A percentile compares a stretch with the other conserved stretches of the same genome.
These are phyloP conservation scores for Riptortus pedestris DNA, from an alignment of 1,140 invertebrate species.

Conservation along the genomic window DNA sequence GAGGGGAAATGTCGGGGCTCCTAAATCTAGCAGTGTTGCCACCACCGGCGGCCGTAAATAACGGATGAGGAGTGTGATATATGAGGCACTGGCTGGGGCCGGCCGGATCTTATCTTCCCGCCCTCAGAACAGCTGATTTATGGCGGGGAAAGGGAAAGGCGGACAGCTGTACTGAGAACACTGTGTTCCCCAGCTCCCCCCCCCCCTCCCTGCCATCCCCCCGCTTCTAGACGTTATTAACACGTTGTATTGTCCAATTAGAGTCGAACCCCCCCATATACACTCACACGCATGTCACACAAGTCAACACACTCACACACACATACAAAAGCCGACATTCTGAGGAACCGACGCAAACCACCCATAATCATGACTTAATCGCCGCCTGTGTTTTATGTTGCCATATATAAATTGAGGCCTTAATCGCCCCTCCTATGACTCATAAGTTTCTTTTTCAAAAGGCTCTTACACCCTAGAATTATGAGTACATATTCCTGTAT, in stretches of 20 bases:
- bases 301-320: no score
- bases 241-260: neutral
- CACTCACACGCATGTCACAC: neutral
- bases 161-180: conserved; percentile 15
- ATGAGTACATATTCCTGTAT: no score
- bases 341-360: no score
- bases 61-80: conserved; percentile 14
- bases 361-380: no score
- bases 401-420: no score
- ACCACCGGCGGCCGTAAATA: conserved; percentile 3
- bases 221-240: neutral
- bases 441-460: no score
- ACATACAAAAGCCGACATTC: no score
- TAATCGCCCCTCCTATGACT: no score
- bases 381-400: no score
- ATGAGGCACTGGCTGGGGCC: conserved; percentile 9
- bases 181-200: neutral
- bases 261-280: neutral
- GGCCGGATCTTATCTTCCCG: conserved; percentile 13
- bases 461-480: no score
- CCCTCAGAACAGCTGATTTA: neutral
- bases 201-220: neutral
- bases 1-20: neutral
- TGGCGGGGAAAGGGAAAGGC: conserved; percentile 15
- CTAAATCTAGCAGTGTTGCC: conserved; percentile 16